Evolutionary conservation across 2,888 invertebrate species (phyloP).

Genomic region (Troglohyphantes excavatus): DNA sequence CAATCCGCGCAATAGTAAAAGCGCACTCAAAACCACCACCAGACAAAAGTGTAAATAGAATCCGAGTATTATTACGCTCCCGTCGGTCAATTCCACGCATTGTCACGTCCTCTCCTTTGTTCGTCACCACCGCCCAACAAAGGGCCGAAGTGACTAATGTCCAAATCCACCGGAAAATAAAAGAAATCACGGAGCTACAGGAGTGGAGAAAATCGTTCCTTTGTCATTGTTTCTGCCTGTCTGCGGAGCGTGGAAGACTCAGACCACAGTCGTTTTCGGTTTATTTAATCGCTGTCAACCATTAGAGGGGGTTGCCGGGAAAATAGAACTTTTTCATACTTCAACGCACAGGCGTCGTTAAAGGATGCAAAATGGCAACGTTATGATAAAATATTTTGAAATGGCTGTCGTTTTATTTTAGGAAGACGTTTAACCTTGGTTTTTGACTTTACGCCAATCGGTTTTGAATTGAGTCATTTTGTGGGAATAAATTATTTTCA

Average conservation of each 20-base stretch:
- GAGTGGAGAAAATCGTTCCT: slow-evolving; percentile 42
- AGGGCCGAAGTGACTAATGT: slow-evolving; percentile 17
- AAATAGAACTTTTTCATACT: slow-evolving; percentile 7
- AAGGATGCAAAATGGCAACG: not conserved
- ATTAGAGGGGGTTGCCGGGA: slow-evolving; percentile 19
- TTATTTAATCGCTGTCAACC: slow-evolving; percentile 38
- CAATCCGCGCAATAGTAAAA: too few species aligned
- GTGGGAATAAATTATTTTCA: too few species aligned
- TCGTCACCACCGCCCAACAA: slow-evolving; percentile 23
- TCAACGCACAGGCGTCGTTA: not conserved
- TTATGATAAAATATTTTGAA: not conserved
- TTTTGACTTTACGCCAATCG: too few species aligned
- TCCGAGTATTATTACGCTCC: not conserved
- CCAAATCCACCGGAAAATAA: slow-evolving; percentile 2
- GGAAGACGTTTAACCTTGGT: not conserved
- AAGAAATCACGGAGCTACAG: slow-evolving; percentile 2
- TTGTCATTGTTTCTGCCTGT: slow-evolving; percentile 27
- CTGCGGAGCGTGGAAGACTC: slow-evolving; percentile 61
- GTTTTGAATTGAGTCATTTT: too few species aligned
- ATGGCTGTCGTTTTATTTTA: not conserved
- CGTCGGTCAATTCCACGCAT: not conserved
- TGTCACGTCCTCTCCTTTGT: not conserved
- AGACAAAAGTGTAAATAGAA: not conserved
- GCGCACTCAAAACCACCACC: too few species aligned
- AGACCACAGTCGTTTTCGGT: slow-evolving; percentile 21